Conservation (phyloP, 2,797 vertebrate genomes). For the Propithecus perrieri region DNA sequence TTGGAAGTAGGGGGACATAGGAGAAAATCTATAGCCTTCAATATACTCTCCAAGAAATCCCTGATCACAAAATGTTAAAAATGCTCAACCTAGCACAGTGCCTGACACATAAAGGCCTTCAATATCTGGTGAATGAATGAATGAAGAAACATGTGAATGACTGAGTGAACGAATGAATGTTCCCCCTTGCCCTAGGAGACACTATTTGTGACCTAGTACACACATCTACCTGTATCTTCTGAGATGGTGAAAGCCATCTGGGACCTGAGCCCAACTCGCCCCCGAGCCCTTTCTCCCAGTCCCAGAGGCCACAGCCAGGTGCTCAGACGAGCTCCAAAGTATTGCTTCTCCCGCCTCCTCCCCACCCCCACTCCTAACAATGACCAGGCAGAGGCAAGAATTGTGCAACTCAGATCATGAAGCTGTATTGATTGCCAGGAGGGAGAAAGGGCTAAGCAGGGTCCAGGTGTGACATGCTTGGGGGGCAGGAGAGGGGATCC, state of each 20-base stretch:
- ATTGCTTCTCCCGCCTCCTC: background rate
- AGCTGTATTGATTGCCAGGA: conserved; percentile 74
- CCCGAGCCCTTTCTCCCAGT: conserved; percentile 51
- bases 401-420: conserved; percentile 72
- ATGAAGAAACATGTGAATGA: background rate
- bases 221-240: background rate
- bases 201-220: background rate
- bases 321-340: background rate
- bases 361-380: conserved; percentile 46
- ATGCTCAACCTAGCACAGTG: background rate
- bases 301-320: conserved; percentile 49
- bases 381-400: background rate
- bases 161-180: background rate
- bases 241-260: background rate
- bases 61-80: background rate
- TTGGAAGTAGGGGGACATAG: background rate
- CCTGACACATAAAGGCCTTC: background rate
- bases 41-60: background rate
- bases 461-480: background rate
- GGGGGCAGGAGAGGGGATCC: background rate
- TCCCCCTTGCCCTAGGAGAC: background rate
- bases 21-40: background rate
- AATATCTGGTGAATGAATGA: background rate
- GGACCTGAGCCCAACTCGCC: conserved; percentile 40
- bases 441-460: background rate